Conservation (phyloP, 2,888 invertebrate species). For the Scaptodrosophila latifasciaeformis region DNA sequence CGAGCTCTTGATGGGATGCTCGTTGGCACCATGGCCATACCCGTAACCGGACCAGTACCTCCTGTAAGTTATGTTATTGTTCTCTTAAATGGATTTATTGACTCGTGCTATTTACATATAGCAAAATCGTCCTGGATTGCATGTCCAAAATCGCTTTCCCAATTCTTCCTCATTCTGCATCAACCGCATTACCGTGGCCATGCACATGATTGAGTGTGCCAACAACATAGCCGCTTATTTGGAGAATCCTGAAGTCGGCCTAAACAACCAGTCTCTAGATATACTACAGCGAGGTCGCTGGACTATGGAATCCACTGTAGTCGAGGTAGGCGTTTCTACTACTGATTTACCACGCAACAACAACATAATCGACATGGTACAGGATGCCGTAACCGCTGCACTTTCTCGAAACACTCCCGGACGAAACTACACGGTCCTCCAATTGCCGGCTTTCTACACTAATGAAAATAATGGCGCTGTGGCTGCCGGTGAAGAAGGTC, state of each 20-base stretch:
- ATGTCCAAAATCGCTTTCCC: conserved; percentile 67
- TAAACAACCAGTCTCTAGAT: conserved; percentile 74
- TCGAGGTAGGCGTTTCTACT: conserved; percentile 75
- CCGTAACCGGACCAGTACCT: conserved; percentile 58
- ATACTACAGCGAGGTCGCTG: conserved; percentile 75
- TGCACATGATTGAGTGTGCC: conserved; percentile 75
- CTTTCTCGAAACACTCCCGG: conserved; percentile 71
- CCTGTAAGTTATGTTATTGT: conserved; percentile 26
- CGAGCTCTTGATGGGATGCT: conserved; percentile 74
- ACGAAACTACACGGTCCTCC: conserved; percentile 73
- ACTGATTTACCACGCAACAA: conserved; percentile 73
- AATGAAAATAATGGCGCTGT: conserved; percentile 58
- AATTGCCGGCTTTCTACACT: conserved; percentile 70
- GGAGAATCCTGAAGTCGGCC: conserved; percentile 74
- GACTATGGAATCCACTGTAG: conserved; percentile 76
- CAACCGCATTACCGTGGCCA: conserved; percentile 75
- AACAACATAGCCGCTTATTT: conserved; percentile 75
- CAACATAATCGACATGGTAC: conserved; percentile 74
- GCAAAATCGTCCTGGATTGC: neutral
- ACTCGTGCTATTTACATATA: neutral
- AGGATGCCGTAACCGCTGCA: conserved; percentile 74
- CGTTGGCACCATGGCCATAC: conserved; percentile 75
- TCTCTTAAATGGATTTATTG: neutral
- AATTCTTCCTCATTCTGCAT: conserved; percentile 75
- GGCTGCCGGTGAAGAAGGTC: conserved; percentile 13